Conservation (phyloP, 1,140 invertebrate species). For the Ceratitis capitata region DNA sequence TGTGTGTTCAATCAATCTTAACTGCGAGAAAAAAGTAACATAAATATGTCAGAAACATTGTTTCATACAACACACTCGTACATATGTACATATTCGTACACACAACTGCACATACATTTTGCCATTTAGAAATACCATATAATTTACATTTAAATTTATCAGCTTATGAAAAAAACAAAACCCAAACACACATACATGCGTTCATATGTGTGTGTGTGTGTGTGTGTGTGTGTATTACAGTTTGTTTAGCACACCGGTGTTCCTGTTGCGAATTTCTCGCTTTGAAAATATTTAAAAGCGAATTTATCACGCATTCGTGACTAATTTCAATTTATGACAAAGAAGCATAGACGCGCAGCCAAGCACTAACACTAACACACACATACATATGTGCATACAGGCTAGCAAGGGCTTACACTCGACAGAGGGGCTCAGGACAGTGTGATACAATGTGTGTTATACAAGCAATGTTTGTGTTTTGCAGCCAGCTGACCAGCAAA, state of each 20-base stretch:
- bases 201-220: neutral
- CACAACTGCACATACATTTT: neutral
- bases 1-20: too few relatives aligned
- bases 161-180: too few relatives aligned
- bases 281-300: conserved; percentile 34
- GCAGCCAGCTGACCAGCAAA: neutral
- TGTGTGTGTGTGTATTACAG: neutral
- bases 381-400: neutral
- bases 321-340: conserved; percentile 33
- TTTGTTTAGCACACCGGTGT: neutral
- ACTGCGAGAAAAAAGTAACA: neutral
- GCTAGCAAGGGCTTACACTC: neutral
- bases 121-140: too few relatives aligned
- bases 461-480: neutral
- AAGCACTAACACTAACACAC: too few relatives aligned
- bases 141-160: neutral
- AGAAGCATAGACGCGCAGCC: neutral
- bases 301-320: conserved; percentile 38
- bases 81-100: neutral
- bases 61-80: neutral
- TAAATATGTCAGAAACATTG: neutral
- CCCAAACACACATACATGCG: neutral
- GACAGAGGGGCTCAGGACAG: neutral
- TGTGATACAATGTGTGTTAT: neutral
- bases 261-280: conserved; percentile 32